phyloP scores from a whole-genome alignment of 2,888 invertebrate species.

The Pantelozetes paolii region DNA sequence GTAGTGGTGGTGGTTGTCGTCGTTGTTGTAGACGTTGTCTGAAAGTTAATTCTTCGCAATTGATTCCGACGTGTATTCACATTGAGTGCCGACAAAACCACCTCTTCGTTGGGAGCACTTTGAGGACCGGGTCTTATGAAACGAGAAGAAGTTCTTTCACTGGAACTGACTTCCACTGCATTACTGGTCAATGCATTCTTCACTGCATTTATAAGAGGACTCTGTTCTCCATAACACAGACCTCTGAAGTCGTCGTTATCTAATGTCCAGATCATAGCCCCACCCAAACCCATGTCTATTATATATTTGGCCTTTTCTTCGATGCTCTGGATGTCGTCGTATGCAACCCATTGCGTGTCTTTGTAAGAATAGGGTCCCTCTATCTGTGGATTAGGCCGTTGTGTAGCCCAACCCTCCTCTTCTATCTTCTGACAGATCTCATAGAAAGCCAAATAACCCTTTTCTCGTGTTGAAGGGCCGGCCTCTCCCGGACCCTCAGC shows the following conservation, averaged over 20 bases:
- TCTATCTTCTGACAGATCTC: conserved; percentile 84
- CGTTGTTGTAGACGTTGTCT: conserved; percentile 55
- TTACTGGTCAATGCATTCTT: conserved; percentile 45
- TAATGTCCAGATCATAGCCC: conserved; percentile 89
- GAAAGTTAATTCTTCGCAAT: conserved; percentile 24
- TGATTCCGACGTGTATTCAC: conserved; percentile 46
- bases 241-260: conserved; percentile 93
- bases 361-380: conserved; percentile 86
- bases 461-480: conserved; percentile 84
- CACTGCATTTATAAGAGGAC: conserved; percentile 78
- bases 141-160: background rate
- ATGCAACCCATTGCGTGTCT: conserved; percentile 89
- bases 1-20: conserved; percentile 52
- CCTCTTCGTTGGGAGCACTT: conserved; percentile 57
- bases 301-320: conserved; percentile 77
- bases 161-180: conserved; percentile 44
- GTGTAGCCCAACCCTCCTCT: conserved; percentile 73
- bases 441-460: conserved; percentile 86
- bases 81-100: conserved; percentile 59
- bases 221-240: conserved; percentile 73
- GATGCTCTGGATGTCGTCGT: conserved; percentile 79
- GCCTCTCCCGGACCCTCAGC: conserved; percentile 85
- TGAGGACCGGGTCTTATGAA: conserved; percentile 28
- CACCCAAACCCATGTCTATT: conserved; percentile 75
- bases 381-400: conserved; percentile 71